Conservation (phyloP, 2,113 vertebrate genomes). For the Megaleporinus macrocephalus region DNA sequence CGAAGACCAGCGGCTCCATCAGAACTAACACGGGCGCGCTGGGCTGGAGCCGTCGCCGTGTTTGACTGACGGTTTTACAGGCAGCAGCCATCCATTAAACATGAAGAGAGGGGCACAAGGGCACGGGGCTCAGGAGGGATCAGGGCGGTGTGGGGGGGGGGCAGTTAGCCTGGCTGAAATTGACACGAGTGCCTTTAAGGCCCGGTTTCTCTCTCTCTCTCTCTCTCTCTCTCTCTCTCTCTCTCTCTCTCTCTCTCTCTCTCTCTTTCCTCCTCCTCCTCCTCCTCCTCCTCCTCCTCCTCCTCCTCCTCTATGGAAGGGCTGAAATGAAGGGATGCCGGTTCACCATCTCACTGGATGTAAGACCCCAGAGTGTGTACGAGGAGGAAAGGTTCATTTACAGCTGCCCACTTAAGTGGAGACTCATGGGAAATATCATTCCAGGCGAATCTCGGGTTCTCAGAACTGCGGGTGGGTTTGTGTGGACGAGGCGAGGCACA, state of each 20-base stretch:
- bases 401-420: background rate
- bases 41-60: too few species aligned
- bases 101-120: background rate
- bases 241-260: background rate
- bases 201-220: background rate
- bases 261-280: background rate
- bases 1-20: background rate
- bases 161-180: background rate
- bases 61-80: background rate
- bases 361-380: background rate
- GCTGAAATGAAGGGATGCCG: background rate
- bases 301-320: background rate
- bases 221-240: background rate
- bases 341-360: background rate
- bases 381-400: background rate
- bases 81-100: constrained; percentile 11
- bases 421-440: background rate
- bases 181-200: background rate
- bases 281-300: background rate
- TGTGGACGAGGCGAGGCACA: background rate
- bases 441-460: background rate
- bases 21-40: background rate
- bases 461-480: background rate
- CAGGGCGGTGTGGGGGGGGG: background rate
- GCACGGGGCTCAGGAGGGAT: background rate